Conservation (phyloP, 2,888 invertebrate species). For the Rhodophaea formosa region DNA sequence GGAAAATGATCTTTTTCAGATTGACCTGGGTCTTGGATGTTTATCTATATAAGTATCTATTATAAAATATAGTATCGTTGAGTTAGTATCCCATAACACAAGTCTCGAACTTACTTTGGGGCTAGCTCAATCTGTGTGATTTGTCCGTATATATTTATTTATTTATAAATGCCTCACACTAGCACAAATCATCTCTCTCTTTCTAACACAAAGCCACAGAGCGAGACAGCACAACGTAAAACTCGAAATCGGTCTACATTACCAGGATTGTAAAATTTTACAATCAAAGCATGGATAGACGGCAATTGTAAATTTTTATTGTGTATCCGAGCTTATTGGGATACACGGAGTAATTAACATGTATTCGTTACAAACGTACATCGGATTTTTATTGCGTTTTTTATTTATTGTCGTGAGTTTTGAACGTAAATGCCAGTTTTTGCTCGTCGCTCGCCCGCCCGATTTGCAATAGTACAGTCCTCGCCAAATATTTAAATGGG, state of each 20-base stretch:
- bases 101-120: too few relatives aligned
- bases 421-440: constrained; percentile 14
- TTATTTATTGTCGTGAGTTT: constrained; percentile 12
- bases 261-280: constrained; percentile 53
- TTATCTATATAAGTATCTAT: too few relatives aligned
- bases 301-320: constrained; percentile 42
- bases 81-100: too few relatives aligned
- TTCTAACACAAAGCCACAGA: neutral
- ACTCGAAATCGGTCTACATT: constrained; percentile 12
- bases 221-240: neutral
- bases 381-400: constrained; percentile 21
- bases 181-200: neutral
- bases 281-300: constrained; percentile 37
- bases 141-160: too few relatives aligned
- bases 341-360: constrained; percentile 41
- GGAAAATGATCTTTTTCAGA: too few relatives aligned
- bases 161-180: neutral
- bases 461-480: constrained; percentile 15
- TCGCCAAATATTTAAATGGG: neutral
- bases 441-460: neutral
- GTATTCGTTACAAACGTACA: constrained; percentile 39
- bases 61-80: too few relatives aligned
- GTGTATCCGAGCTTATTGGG: constrained; percentile 27
- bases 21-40: too few relatives aligned
- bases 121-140: too few relatives aligned